These are phyloP conservation scores for Saccostrea cuccullata DNA, from an alignment of 1,140 invertebrate genomes.

Conservation along the genomic window DNA sequence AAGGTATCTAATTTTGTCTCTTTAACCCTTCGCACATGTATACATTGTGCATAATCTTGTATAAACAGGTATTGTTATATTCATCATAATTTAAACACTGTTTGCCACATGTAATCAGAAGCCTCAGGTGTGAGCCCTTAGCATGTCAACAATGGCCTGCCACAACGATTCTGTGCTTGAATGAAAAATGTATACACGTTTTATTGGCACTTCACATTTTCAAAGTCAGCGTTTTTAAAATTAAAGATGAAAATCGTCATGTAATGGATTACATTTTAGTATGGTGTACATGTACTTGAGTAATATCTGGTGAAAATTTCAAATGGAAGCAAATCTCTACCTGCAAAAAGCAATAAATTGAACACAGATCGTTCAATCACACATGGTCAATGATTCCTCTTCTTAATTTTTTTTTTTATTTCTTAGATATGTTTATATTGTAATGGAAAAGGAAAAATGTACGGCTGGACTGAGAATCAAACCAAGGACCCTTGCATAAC, in stretches of 20 bases:
- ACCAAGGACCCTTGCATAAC: no score
- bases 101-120: slow-evolving; percentile 26
- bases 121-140: slow-evolving; percentile 8
- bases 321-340: no score
- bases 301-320: no score
- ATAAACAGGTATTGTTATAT: slow-evolving; percentile 12
- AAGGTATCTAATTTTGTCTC: slow-evolving; percentile 34
- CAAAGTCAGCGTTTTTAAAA: background rate
- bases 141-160: slow-evolving; percentile 20
- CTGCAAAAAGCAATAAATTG: no score
- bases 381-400: no score
- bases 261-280: background rate
- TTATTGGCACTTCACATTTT: background rate
- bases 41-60: slow-evolving; percentile 30
- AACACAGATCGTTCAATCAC: no score
- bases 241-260: background rate
- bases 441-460: no score
- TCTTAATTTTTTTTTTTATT: no score
- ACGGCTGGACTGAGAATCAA: no score
- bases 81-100: slow-evolving; percentile 5
- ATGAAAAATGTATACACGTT: background rate
- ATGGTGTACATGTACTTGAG: background rate
- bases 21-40: background rate
- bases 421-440: no score
- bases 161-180: background rate